Evolutionary conservation across 2,888 invertebrate species (phyloP), one percentile per base, ranked within the genome.

Genomic region (Spatulosminthurus flaviceps): DNA sequence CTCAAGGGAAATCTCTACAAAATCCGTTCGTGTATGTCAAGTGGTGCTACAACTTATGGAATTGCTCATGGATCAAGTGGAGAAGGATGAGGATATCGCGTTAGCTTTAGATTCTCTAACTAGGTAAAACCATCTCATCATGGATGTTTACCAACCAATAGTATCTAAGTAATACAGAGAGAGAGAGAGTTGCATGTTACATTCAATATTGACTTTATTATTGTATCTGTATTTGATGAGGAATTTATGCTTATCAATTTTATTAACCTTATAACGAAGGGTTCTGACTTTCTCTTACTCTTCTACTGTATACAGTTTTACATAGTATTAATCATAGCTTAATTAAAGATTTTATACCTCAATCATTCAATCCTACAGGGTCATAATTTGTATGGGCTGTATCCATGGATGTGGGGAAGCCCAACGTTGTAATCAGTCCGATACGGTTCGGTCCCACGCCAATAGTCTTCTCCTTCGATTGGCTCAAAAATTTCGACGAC

Each of bases 41-140:
- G 94, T 95, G 0, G 94, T 97, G 86, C 88, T 99, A 22, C 97
- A 97, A 87, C 90, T 98, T 77, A 92, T 97, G 5, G 97, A 98
- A 87, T 91, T 96, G 0, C 88, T 99, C 0, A 91, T 98, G 89
- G 96, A 97, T 86, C 85, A 86, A 43, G 81, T 85, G 61, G 86
- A 86, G 28, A 86, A 85, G 79, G 83, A 85, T 72, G 83, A 85
- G 60, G 85, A 83, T 72, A 81, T 83, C 19, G 82, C 82, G 43
- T 83, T 82, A 42, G 83, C 81, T 71, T 61, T 85, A 69, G 84
- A 84, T 51, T 81, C 83, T 24, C 81, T 85, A 43, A 83, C 84
- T 78, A 84, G 82, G 85, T 85, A 76, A 75, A n/a, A n/a, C n/a
- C n/a, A n/a, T n/a, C n/a, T n/a, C n/a, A n/a, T n/a, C n/a, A n/a